phyloP scores from a whole-genome alignment of 2,888 invertebrate species.

The Pogonocherus hispidulus region DNA sequence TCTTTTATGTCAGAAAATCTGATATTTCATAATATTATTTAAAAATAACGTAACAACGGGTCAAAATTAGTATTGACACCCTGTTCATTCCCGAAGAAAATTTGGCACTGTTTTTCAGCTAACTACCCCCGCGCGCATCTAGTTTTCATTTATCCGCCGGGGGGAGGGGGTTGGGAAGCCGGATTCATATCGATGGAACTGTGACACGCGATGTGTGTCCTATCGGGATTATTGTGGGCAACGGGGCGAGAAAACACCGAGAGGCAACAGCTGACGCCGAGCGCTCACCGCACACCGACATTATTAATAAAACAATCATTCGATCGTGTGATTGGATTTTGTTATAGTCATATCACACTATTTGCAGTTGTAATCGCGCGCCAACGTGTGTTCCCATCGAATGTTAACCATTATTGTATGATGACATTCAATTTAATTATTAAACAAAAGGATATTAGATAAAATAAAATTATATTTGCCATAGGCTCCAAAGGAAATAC shows the following conservation, averaged over 20 bases:
- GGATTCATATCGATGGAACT: constrained; percentile 41
- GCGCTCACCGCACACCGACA: constrained; percentile 31
- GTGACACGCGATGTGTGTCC: constrained; percentile 46
- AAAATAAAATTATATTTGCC: too few relatives aligned
- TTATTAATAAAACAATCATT: constrained; percentile 57
- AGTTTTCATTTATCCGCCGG: constrained; percentile 27
- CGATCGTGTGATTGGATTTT: constrained; percentile 53
- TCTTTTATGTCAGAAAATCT: too few relatives aligned
- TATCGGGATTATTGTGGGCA: constrained; percentile 56
- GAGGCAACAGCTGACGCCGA: constrained; percentile 54
- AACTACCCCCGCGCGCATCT: too few relatives aligned
- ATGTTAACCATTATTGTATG: too few relatives aligned
- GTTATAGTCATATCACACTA: constrained; percentile 5
- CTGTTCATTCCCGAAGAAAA: too few relatives aligned
- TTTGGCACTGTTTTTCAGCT: too few relatives aligned
- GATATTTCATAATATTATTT: too few relatives aligned
- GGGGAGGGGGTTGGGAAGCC: constrained; percentile 10
- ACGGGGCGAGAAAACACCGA: constrained; percentile 45
- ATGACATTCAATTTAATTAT: too few relatives aligned
- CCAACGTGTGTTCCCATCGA: background rate
- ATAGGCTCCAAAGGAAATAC: too few relatives aligned
- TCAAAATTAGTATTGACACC: too few relatives aligned
- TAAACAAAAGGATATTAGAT: too few relatives aligned
- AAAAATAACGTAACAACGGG: too few relatives aligned
- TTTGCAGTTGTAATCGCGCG: background rate